These are phyloP conservation scores for Nymphalis io DNA, from an alignment of 1,140 invertebrate species.

Conservation along the genomic window DNA sequence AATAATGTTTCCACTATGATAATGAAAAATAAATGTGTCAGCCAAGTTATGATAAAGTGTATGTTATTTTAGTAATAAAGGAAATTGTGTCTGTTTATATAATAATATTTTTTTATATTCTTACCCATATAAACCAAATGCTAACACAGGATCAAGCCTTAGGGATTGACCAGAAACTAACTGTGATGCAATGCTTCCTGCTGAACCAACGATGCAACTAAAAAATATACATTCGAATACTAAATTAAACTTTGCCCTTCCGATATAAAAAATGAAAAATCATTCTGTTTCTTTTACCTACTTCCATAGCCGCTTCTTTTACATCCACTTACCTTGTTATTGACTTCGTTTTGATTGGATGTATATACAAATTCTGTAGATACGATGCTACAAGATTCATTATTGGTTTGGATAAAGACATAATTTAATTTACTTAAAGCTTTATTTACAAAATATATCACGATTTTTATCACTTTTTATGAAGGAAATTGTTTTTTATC, in stretches of 20 bases:
- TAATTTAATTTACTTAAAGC: conserved; percentile 46
- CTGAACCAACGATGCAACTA: conserved; percentile 83
- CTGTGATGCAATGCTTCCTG: conserved; percentile 85
- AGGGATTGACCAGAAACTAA: conserved; percentile 82
- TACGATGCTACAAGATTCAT: conserved; percentile 84
- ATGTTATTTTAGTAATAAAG: background rate
- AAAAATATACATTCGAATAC: conserved; percentile 44
- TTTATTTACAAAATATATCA: background rate
- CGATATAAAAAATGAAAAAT: no score
- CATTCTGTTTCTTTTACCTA: no score
- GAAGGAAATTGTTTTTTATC: conserved; percentile 6
- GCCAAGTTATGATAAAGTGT: no score
- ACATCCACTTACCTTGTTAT: conserved; percentile 83
- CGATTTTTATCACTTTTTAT: background rate
- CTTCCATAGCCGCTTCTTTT: background rate
- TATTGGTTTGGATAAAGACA: conserved; percentile 87
- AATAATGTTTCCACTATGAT: no score
- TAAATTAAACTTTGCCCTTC: conserved; percentile 32
- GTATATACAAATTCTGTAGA: conserved; percentile 85
- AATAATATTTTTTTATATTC: conserved; percentile 21
- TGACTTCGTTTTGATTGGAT: conserved; percentile 87
- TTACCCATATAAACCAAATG: conserved; percentile 87
- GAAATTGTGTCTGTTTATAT: background rate
- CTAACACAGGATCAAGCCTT: conserved; percentile 83
- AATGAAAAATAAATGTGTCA: no score